A percentile compares a stretch with the other conserved stretches of the same genome.
Conservation (phyloP, 2,888 invertebrate genomes). For the Eupsilia transversa region DNA sequence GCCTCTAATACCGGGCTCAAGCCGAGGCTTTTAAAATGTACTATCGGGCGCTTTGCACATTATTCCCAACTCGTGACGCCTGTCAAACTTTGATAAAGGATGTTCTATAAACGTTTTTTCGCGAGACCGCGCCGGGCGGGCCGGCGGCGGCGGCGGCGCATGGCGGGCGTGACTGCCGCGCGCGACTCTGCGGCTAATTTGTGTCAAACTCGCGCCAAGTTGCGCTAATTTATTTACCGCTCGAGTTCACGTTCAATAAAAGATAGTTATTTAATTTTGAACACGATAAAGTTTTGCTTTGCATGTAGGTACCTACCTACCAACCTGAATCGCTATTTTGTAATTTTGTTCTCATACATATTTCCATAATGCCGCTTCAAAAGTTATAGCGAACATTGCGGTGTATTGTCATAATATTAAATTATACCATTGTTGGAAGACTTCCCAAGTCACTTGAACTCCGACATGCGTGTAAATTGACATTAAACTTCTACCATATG, state of each 20-base stretch:
- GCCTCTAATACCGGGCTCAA: constrained; percentile 4
- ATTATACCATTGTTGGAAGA: constrained; percentile 66
- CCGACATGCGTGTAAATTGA: constrained; percentile 67
- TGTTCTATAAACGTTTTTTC: constrained; percentile 61
- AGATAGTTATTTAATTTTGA: constrained; percentile 72
- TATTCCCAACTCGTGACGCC: constrained; percentile 46
- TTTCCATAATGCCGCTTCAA: neutral
- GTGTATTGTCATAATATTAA: constrained; percentile 62
- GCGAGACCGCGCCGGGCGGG: neutral
- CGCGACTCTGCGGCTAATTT: constrained; percentile 59
- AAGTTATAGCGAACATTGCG: constrained; percentile 11
- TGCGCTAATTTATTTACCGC: constrained; percentile 70
- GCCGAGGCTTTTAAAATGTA: constrained; percentile 19
- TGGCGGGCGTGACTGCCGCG: constrained; percentile 19
- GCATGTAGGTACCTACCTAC: neutral
- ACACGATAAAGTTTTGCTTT: constrained; percentile 54
- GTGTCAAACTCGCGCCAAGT: constrained; percentile 69
- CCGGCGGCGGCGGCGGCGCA: neutral
- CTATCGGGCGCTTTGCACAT: constrained; percentile 25
- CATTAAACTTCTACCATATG: constrained; percentile 65
- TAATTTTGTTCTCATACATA: constrained; percentile 23
- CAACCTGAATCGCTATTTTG: constrained; percentile 16
- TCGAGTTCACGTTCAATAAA: constrained; percentile 58
- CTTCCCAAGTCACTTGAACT: constrained; percentile 62
- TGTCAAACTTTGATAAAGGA: constrained; percentile 71